Conservation (phyloP, 2,888 invertebrate species). For the Drosophila rubida region DNA sequence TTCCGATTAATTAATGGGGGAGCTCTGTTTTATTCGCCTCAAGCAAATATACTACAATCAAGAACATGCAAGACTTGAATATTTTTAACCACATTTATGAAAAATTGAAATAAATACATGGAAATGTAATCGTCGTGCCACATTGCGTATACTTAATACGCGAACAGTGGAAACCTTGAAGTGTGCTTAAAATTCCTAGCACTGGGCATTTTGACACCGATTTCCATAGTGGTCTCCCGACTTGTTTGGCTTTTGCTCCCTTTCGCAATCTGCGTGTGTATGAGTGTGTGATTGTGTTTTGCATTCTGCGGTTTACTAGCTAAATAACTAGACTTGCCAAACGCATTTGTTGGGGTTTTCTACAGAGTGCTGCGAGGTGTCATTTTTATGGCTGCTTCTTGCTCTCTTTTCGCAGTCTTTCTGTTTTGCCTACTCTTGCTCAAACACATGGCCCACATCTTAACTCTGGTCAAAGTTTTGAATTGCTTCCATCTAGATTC, state of each 20-base stretch:
- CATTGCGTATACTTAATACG: conserved; percentile 58
- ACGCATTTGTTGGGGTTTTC: conserved; percentile 67
- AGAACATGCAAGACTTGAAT: no score
- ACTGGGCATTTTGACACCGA: conserved; percentile 69
- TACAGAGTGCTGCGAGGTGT: conserved; percentile 23
- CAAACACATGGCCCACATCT: conserved; percentile 15
- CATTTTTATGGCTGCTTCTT: conserved; percentile 68
- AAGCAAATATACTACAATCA: no score
- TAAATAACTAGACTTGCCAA: conserved; percentile 67
- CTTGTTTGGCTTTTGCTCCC: conserved; percentile 50
- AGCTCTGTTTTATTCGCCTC: no score
- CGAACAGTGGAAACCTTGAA: conserved; percentile 63
- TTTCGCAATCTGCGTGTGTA: conserved; percentile 8
- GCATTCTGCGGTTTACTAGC: conserved; percentile 77
- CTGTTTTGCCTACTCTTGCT: background rate
- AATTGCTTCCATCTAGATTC: background rate
- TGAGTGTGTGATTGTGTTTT: conserved; percentile 40
- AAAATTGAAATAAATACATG: background rate
- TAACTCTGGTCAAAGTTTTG: conserved; percentile 43
- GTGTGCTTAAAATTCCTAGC: conserved; percentile 70
- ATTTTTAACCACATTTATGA: no score
- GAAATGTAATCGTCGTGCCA: conserved; percentile 43
- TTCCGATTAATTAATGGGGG: background rate
- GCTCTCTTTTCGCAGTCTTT: background rate
- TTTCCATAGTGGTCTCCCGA: conserved; percentile 64